phyloP scores from a whole-genome alignment of 1,140 invertebrate genomes.

The Calosoma granatense region DNA sequence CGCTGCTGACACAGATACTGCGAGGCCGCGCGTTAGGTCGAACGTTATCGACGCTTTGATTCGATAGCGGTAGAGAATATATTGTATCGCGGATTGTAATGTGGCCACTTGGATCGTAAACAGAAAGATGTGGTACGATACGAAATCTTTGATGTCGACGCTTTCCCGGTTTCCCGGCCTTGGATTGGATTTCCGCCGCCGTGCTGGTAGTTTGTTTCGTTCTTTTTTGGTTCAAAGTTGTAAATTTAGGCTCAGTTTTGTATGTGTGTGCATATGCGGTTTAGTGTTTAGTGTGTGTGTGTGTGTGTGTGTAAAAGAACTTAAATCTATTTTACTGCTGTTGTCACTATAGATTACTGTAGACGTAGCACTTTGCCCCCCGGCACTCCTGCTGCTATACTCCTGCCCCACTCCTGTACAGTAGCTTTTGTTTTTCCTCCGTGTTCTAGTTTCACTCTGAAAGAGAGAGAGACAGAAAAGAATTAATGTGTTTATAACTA shows the following conservation, averaged over 20 bases:
- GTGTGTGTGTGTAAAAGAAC: neutral
- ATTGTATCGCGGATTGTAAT: constrained; percentile 1
- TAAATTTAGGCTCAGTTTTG: neutral
- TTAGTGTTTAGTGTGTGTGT: neutral
- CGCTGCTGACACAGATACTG: neutral
- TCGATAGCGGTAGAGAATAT: neutral
- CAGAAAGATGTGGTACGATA: neutral
- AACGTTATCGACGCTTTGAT: too few relatives aligned
- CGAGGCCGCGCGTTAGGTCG: too few relatives aligned
- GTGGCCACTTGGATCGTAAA: neutral
- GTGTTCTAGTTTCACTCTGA: too few relatives aligned
- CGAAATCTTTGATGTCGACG: neutral
- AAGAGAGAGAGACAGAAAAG: too few relatives aligned
- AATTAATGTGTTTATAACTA: too few relatives aligned
- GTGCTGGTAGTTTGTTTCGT: neutral
- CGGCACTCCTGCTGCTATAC: neutral
- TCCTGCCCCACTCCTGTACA: too few relatives aligned
- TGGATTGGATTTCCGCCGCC: neutral
- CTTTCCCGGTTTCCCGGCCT: neutral
- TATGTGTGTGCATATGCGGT: neutral
- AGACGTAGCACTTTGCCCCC: neutral
- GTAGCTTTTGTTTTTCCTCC: neutral
- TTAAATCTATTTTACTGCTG: constrained; percentile 7
- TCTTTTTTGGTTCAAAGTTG: neutral
- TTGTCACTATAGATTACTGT: constrained; percentile 5